These are phyloP conservation scores for Bradypodion pumilum DNA, from an alignment of 2,797 vertebrate species.

Conservation along the genomic window DNA sequence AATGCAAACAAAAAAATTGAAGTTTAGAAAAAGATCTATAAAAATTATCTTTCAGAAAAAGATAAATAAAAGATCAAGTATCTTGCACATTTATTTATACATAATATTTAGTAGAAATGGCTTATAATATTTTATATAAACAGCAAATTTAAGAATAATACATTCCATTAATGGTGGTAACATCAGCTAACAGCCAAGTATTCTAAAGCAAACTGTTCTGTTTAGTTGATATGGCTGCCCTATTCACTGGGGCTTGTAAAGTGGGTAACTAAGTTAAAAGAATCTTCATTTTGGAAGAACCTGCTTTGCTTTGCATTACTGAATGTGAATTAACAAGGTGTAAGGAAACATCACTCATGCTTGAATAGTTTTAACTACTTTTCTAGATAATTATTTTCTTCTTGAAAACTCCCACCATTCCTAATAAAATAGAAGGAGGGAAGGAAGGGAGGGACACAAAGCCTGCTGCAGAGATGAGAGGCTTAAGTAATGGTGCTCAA, in stretches of 20 bases:
- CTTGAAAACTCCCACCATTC: neutral
- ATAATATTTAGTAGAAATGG: neutral
- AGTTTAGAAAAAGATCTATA: neutral
- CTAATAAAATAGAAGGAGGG: slow-evolving; percentile 21
- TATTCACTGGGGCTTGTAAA: neutral
- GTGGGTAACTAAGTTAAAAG: neutral
- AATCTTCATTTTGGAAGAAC: slow-evolving; percentile 1
- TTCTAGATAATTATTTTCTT: slow-evolving; percentile 23
- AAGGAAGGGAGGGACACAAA: slow-evolving; percentile 24
- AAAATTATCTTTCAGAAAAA: too few relatives aligned
- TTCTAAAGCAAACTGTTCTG: neutral
- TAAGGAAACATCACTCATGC: neutral
- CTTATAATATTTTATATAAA: neutral
- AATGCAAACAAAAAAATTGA: neutral
- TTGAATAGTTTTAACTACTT: slow-evolving; percentile 32
- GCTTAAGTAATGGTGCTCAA: too few relatives aligned
- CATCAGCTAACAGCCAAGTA: neutral
- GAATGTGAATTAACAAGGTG: slow-evolving; percentile 3
- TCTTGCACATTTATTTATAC: neutral
- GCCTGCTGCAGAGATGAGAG: neutral
- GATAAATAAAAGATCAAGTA: neutral
- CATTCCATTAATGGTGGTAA: neutral
- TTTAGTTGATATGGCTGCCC: neutral
- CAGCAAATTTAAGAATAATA: neutral
- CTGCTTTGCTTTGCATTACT: neutral